phyloP scores from a whole-genome alignment of 2,888 invertebrate species.

The Melinopterus prodromus region DNA sequence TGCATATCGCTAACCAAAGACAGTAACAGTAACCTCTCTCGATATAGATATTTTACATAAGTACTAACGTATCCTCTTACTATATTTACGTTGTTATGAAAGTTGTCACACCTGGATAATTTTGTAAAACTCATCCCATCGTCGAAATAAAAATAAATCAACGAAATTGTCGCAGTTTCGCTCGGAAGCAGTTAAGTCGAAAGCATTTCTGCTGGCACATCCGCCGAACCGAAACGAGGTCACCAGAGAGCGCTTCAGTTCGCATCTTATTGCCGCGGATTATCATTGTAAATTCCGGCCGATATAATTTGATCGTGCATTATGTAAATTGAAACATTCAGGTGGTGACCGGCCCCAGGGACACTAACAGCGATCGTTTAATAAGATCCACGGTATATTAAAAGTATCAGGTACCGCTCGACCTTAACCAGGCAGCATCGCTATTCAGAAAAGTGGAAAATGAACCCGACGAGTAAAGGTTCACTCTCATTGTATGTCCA shows the following conservation, averaged over 20 bases:
- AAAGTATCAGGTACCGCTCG: not conserved
- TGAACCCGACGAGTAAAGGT: not conserved
- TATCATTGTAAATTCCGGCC: slow-evolving; percentile 24
- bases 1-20: no score
- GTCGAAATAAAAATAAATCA: not conserved
- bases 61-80: no score
- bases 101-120: not conserved
- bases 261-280: slow-evolving; percentile 8
- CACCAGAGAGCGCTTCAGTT: not conserved
- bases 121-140: not conserved
- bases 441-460: not conserved
- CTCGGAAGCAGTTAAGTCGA: not conserved
- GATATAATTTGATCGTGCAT: slow-evolving; percentile 24
- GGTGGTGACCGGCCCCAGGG: not conserved
- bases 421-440: not conserved
- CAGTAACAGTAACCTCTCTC: no score
- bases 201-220: not conserved
- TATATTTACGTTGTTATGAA: not conserved
- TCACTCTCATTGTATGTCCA: not conserved
- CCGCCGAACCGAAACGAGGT: not conserved
- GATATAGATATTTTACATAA: no score
- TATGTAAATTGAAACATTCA: slow-evolving; percentile 21
- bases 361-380: not conserved
- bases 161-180: not conserved
- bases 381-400: not conserved